phyloP scores from a whole-genome alignment of 1,140 invertebrate genomes.

The Procambarus clarkii region DNA sequence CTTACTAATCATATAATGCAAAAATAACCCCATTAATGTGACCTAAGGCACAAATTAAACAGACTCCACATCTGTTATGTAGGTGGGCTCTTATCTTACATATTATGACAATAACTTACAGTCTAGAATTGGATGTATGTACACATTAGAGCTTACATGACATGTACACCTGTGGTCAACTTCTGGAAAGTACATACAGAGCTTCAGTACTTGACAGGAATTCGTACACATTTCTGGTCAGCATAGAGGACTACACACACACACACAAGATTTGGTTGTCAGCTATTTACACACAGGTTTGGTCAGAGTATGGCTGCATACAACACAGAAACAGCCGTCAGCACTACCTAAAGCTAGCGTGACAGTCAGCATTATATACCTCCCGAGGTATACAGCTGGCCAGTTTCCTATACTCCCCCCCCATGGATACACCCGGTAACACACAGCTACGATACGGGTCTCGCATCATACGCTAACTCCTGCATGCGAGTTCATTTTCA shows the following conservation, averaged over 20 bases:
- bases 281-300: not conserved
- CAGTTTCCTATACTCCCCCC: no score
- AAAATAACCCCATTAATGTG: not conserved
- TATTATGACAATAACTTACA: constrained; percentile 11
- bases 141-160: constrained; percentile 19
- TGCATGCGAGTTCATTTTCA: no score
- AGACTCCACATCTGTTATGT: not conserved
- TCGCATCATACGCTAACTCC: no score
- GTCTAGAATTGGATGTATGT: constrained; percentile 7
- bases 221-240: not conserved
- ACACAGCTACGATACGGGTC: no score
- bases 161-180: constrained; percentile 26
- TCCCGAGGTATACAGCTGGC: no score
- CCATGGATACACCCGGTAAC: no score
- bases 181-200: constrained; percentile 29
- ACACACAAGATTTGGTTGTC: not conserved
- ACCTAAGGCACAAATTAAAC: not conserved
- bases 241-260: not conserved
- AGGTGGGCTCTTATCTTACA: not conserved
- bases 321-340: not conserved
- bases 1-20: no score
- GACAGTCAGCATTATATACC: no score
- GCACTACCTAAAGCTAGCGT: not conserved
- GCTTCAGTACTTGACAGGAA: constrained; percentile 6
- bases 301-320: not conserved